Evolutionary conservation across 2,797 vertebrate species (phyloP).

Genomic region (Bradypodion ventrale): DNA sequence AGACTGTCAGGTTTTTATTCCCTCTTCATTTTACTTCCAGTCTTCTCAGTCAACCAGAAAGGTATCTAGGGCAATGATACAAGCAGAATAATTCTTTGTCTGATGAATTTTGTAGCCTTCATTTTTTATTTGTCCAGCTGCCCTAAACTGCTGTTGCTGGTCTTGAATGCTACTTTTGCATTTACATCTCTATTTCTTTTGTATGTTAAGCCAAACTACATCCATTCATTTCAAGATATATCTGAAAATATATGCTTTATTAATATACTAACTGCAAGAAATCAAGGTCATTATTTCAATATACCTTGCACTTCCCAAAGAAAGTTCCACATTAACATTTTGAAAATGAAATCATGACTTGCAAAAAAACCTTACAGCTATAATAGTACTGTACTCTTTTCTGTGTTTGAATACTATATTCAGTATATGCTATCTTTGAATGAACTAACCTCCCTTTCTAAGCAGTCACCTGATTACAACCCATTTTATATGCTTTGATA

Average conservation of each 20-base stretch:
- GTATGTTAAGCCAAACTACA: conserved; percentile 40
- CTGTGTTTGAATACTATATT: not conserved
- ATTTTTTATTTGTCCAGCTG: conserved; percentile 47
- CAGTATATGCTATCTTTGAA: not conserved
- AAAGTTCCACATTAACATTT: not conserved
- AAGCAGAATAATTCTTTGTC: conserved; percentile 51
- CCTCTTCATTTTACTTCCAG: conserved; percentile 61
- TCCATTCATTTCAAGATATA: not conserved
- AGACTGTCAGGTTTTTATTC: conserved; percentile 63
- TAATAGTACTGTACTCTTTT: not conserved
- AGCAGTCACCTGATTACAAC: not conserved
- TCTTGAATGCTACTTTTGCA: conserved; percentile 43
- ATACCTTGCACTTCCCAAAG: not conserved
- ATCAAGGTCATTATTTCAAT: not conserved
- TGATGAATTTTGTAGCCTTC: conserved; percentile 38
- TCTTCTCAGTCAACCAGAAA: conserved; percentile 59
- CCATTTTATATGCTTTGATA: not conserved
- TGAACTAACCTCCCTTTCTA: not conserved
- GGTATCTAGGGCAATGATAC: conserved; percentile 52
- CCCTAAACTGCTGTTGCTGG: conserved; percentile 25
- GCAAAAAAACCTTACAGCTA: not conserved
- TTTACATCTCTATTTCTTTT: conserved; percentile 22
- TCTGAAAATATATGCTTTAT: not conserved
- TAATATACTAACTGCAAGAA: not conserved
- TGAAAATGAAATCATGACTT: not conserved